A percentile compares a stretch with the other conserved stretches of the same genome.
These are phyloP conservation scores for Eilema depressum DNA, from an alignment of 2,888 invertebrate species.

Conservation along the genomic window DNA sequence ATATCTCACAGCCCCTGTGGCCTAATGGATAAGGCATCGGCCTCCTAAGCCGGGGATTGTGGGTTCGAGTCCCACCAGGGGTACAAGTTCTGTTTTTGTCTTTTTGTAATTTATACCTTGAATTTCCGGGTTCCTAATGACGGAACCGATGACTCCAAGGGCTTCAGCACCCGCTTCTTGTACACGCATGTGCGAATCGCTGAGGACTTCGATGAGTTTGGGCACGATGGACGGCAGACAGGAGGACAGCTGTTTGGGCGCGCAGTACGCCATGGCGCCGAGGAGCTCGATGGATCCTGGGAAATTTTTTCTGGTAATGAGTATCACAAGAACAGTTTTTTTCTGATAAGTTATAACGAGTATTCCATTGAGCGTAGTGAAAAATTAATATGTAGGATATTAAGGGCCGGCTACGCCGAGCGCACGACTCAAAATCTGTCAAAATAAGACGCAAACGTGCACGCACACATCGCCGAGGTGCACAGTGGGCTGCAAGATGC, in stretches of 20 bases:
- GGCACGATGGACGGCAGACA: conserved; percentile 99
- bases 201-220: conserved; percentile 97
- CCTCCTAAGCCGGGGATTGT: conserved; percentile 93
- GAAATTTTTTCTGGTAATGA: background rate
- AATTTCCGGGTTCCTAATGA: conserved; percentile 99
- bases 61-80: conserved; percentile 93
- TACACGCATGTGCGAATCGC: conserved; percentile 98
- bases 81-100: conserved; percentile 64
- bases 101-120: conserved; percentile 86
- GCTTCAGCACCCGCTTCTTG: conserved; percentile 99
- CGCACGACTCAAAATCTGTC: too few species aligned
- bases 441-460: too few species aligned
- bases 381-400: too few species aligned
- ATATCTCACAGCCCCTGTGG: conserved; percentile 88
- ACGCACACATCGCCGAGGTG: too few species aligned
- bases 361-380: too few species aligned
- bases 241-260: conserved; percentile 99
- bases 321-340: background rate
- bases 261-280: conserved; percentile 99
- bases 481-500: too few species aligned
- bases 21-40: conserved; percentile 93
- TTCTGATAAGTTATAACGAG: too few species aligned
- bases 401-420: too few species aligned
- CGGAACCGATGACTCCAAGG: conserved; percentile 97
- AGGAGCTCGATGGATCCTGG: conserved; percentile 97